Conservation (phyloP, 2,888 invertebrate genomes). For the Cremastinae sp. region DNA sequence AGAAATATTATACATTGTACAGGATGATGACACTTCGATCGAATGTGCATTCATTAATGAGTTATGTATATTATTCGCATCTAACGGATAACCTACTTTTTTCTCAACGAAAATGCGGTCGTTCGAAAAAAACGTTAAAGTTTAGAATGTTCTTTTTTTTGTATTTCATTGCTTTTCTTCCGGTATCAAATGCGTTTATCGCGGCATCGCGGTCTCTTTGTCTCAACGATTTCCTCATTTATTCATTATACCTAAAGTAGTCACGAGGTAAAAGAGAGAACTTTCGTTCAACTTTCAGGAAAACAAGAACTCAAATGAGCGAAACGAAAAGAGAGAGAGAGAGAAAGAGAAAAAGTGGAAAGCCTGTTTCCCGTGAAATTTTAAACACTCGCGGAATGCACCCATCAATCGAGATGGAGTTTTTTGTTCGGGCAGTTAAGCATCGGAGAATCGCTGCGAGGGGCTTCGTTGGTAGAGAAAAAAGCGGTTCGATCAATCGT, state of each 20-base stretch:
- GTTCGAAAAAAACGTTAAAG: slow-evolving; percentile 30
- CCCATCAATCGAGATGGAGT: slow-evolving; percentile 32
- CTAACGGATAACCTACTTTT: slow-evolving; percentile 47
- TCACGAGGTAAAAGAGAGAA: slow-evolving; percentile 10
- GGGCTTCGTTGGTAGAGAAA: slow-evolving; percentile 21
- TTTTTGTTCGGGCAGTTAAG: slow-evolving; percentile 28
- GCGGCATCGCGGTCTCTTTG: neutral
- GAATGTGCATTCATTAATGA: slow-evolving; percentile 51
- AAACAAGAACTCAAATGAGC: neutral
- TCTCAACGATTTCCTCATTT: slow-evolving; percentile 8
- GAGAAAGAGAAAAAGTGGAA: too few species aligned
- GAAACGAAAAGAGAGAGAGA: too few species aligned
- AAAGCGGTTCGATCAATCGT: slow-evolving; percentile 45
- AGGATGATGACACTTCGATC: slow-evolving; percentile 72
- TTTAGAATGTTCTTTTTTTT: neutral
- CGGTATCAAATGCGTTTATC: neutral
- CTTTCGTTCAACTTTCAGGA: slow-evolving; percentile 11
- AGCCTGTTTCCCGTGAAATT: neutral
- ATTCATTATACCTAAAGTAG: neutral
- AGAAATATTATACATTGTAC: slow-evolving; percentile 79
- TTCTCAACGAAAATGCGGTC: slow-evolving; percentile 36
- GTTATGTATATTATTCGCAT: slow-evolving; percentile 43
- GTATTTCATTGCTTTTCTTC: too few species aligned
- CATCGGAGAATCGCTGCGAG: slow-evolving; percentile 59
- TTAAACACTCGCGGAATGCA: slow-evolving; percentile 36